Percentiles rank a stretch among this genome's conserved stretches.
These are phyloP conservation scores for Colletes collaris DNA, from an alignment of 2,888 invertebrate genomes.

Conservation along the genomic window DNA sequence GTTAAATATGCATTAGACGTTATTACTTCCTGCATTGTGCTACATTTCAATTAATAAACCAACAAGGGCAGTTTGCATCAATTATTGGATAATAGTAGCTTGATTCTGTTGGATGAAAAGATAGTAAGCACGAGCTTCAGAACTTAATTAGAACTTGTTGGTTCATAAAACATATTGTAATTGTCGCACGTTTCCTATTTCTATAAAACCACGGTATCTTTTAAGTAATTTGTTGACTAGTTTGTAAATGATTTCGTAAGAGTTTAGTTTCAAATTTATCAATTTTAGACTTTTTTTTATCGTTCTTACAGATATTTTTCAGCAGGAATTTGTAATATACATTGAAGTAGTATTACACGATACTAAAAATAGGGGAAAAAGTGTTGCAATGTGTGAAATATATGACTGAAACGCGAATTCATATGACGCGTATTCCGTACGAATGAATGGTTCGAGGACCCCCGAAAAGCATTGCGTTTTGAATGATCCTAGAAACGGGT, in stretches of 20 bases:
- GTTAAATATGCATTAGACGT: background rate
- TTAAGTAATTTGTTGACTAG: too few species aligned
- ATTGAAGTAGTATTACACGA: background rate
- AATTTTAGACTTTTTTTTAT: too few species aligned
- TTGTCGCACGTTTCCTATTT: too few species aligned
- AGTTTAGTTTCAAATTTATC: too few species aligned
- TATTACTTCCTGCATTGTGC: background rate
- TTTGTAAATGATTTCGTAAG: too few species aligned
- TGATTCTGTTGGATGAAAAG: conserved; percentile 20
- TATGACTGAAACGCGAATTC: conserved; percentile 24
- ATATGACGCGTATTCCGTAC: conserved; percentile 33
- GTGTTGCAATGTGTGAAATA: conserved; percentile 31
- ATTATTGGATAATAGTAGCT: conserved; percentile 40
- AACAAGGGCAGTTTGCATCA: conserved; percentile 18
- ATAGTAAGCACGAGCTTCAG: conserved; percentile 32
- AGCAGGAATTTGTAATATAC: background rate
- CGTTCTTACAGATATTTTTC: background rate
- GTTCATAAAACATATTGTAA: background rate
- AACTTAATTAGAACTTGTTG: conserved; percentile 33
- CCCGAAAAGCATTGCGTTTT: conserved; percentile 54
- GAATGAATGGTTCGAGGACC: conserved; percentile 44
- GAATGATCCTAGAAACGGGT: conserved; percentile 42
- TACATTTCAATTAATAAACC: conserved; percentile 34
- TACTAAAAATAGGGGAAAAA: conserved; percentile 10
- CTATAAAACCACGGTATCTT: too few species aligned